Conservation (phyloP, 2,888 invertebrate genomes). For the Gastracanthus pulcherrimus region DNA sequence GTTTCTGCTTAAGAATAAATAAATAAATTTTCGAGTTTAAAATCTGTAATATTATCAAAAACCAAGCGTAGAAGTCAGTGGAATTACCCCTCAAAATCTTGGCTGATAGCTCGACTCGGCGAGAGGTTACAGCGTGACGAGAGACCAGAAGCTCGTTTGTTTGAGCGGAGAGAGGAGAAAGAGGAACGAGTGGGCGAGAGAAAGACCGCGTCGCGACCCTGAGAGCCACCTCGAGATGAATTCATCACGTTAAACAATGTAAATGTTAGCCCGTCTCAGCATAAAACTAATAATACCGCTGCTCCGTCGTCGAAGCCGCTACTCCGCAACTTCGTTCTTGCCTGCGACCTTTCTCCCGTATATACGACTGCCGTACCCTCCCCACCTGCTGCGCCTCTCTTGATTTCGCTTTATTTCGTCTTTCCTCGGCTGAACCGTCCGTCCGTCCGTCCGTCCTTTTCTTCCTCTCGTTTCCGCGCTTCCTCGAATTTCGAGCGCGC, state of each 20-base stretch:
- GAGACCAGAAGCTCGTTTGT: slow-evolving; percentile 59
- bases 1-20: too few relatives aligned
- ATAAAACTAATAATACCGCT: slow-evolving; percentile 73
- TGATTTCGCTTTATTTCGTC: slow-evolving; percentile 28
- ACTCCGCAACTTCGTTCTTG: slow-evolving; percentile 72
- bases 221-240: slow-evolving; percentile 70
- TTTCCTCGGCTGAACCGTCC: neutral
- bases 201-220: slow-evolving; percentile 57
- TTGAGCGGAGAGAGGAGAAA: slow-evolving; percentile 57
- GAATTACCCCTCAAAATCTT: neutral
- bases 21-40: too few relatives aligned
- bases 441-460: neutral
- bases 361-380: slow-evolving; percentile 33
- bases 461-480: neutral
- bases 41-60: too few relatives aligned
- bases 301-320: slow-evolving; percentile 12
- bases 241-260: slow-evolving; percentile 76
- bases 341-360: slow-evolving; percentile 71
- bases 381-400: slow-evolving; percentile 23
- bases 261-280: slow-evolving; percentile 74
- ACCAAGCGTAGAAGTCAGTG: too few relatives aligned
- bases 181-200: neutral
- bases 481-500: slow-evolving; percentile 12
- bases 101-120: neutral
- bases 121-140: neutral